Evolutionary conservation across 2,888 invertebrate species (phyloP).

Genomic region (Amphimallon solstitiale): DNA sequence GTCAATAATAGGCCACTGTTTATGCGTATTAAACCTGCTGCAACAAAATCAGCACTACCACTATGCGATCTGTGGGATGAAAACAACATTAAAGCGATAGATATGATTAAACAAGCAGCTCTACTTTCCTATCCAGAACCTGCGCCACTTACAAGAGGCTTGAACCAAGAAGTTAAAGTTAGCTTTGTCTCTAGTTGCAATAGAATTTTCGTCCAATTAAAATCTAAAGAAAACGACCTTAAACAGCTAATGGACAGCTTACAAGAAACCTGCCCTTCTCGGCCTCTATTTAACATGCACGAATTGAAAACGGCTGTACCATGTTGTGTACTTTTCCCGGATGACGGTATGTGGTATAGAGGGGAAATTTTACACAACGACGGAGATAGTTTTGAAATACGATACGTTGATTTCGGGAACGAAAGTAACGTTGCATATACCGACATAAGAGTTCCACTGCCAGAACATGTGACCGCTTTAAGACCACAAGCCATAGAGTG

Average conservation of each 20-base stretch:
- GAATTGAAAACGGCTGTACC: slow-evolving; percentile 71
- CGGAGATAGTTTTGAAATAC: slow-evolving; percentile 66
- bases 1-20: slow-evolving; percentile 72
- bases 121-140: slow-evolving; percentile 57
- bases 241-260: slow-evolving; percentile 76
- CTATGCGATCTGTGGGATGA: slow-evolving; percentile 77
- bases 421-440: slow-evolving; percentile 77
- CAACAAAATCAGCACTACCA: slow-evolving; percentile 77
- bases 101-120: slow-evolving; percentile 64
- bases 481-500: slow-evolving; percentile 82
- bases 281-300: slow-evolving; percentile 49
- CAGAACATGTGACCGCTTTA: slow-evolving; percentile 70
- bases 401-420: slow-evolving; percentile 96
- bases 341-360: slow-evolving; percentile 90
- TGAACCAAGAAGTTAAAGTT: slow-evolving; percentile 67
- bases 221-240: slow-evolving; percentile 69
- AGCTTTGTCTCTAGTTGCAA: slow-evolving; percentile 76
- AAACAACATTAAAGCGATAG: slow-evolving; percentile 68
- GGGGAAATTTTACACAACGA: slow-evolving; percentile 74
- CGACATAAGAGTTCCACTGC: slow-evolving; percentile 72
- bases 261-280: slow-evolving; percentile 67
- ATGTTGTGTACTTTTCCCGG: slow-evolving; percentile 83
- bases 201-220: slow-evolving; percentile 79
- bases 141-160: slow-evolving; percentile 55
- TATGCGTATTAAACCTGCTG: slow-evolving; percentile 74